A percentile compares a stretch with the other conserved stretches of the same genome.
Evolutionary conservation across 2,797 vertebrate genomes (phyloP).

Genomic region (Cuculus canorus): DNA sequence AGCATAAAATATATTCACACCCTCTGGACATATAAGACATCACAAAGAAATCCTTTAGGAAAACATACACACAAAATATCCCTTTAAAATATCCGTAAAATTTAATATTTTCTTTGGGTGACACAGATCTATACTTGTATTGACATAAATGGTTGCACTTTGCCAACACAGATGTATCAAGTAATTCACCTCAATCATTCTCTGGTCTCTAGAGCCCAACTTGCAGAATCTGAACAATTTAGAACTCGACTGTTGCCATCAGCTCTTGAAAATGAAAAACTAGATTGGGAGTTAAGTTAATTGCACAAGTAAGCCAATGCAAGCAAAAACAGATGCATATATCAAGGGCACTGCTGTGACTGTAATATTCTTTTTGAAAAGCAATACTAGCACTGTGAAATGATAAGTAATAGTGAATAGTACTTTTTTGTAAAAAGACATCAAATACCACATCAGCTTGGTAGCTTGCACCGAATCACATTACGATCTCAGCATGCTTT

Average conservation of each 20-base stretch:
- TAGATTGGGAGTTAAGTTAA: slow-evolving; percentile 48
- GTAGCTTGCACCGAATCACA: slow-evolving; percentile 1
- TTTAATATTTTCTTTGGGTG: slow-evolving; percentile 71
- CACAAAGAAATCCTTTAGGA: slow-evolving; percentile 2
- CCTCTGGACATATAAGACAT: slow-evolving; percentile 8
- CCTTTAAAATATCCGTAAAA: slow-evolving; percentile 68
- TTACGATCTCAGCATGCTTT: background rate
- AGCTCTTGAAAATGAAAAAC: slow-evolving; percentile 65
- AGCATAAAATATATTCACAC: slow-evolving; percentile 37
- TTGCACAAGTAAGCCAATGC: background rate
- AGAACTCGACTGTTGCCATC: slow-evolving; percentile 23
- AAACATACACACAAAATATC: slow-evolving; percentile 41
- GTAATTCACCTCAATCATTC: slow-evolving; percentile 66
- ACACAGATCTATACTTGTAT: slow-evolving; percentile 69
- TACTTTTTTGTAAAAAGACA: slow-evolving; percentile 28
- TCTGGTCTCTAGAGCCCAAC: slow-evolving; percentile 64
- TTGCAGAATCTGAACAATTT: slow-evolving; percentile 67
- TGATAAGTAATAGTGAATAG: slow-evolving; percentile 1
- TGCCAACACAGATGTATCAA: slow-evolving; percentile 71
- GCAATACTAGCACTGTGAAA: slow-evolving; percentile 13
- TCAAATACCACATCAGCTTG: background rate
- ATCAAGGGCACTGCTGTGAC: slow-evolving; percentile 26
- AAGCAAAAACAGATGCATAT: slow-evolving; percentile 47
- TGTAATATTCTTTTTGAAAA: slow-evolving; percentile 29
- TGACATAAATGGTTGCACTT: slow-evolving; percentile 67